Evolutionary conservation across 1,140 invertebrate genomes (phyloP).

Genomic region (Listronotus bonariensis): DNA sequence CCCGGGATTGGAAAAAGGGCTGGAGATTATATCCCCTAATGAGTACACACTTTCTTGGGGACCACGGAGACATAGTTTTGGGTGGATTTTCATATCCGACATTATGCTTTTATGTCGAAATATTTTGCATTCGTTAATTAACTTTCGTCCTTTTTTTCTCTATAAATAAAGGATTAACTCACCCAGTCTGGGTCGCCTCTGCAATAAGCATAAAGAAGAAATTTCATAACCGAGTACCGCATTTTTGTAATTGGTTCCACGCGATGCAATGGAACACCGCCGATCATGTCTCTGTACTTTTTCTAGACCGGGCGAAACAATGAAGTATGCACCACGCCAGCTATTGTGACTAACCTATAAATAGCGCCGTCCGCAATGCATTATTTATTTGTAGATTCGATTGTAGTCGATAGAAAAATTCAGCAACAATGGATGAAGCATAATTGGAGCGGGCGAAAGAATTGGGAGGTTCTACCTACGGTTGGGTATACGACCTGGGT

Average conservation of each 20-base stretch:
- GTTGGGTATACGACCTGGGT: not conserved
- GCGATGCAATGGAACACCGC: conserved; percentile 18
- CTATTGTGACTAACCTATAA: conserved; percentile 36
- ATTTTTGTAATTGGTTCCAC: conserved; percentile 12
- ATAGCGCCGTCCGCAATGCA: conserved; percentile 30
- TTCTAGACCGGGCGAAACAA: conserved; percentile 27
- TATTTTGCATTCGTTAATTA: no score
- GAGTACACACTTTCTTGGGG: no score
- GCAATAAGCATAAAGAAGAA: conserved; percentile 9
- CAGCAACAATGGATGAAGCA: conserved; percentile 13
- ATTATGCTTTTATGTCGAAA: no score
- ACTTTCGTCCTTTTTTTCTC: no score
- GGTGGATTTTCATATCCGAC: no score
- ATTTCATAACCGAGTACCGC: conserved; percentile 8
- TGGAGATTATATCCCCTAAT: no score
- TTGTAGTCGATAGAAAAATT: conserved; percentile 30
- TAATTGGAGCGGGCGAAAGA: conserved; percentile 29
- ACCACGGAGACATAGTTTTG: no score
- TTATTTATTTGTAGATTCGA: conserved; percentile 33
- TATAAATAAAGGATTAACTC: no score
- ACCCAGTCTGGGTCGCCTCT: no score
- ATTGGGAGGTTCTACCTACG: conserved; percentile 24
- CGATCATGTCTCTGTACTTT: conserved; percentile 23
- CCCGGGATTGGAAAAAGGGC: no score
- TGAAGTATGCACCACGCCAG: conserved; percentile 33